These are phyloP conservation scores for Nymphalis urticae DNA, from an alignment of 2,888 invertebrate genomes.

Conservation along the genomic window DNA sequence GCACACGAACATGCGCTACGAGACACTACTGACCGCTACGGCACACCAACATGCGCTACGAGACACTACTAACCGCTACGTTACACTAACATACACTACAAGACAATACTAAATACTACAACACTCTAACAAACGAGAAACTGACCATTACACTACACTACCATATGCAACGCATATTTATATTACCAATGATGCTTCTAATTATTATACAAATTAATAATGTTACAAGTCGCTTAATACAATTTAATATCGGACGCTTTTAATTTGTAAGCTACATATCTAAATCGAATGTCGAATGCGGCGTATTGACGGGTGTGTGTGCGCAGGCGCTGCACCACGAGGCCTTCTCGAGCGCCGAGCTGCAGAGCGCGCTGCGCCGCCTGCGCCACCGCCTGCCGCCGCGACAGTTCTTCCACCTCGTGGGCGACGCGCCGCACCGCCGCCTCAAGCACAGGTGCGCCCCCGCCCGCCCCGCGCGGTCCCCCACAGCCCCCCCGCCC, in stretches of 20 bases:
- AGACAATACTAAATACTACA: constrained; percentile 33
- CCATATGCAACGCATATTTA: too few relatives aligned
- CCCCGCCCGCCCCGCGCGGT: constrained; percentile 40
- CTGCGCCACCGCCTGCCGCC: constrained; percentile 77
- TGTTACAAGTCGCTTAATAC: too few relatives aligned
- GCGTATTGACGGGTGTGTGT: neutral
- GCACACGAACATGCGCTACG: too few relatives aligned
- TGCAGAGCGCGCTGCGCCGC: constrained; percentile 61
- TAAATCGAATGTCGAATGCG: too few relatives aligned
- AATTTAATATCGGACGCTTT: too few relatives aligned
- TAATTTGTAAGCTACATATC: too few relatives aligned
- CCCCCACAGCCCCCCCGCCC: constrained; percentile 57
- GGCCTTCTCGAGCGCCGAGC: constrained; percentile 70
- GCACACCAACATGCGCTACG: neutral
- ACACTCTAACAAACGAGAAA: neutral
- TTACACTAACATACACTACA: too few relatives aligned
- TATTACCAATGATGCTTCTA: too few relatives aligned
- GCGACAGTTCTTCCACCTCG: constrained; percentile 73
- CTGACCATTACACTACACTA: too few relatives aligned
- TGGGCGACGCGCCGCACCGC: constrained; percentile 65
- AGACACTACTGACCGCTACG: neutral
- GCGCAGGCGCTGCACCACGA: constrained; percentile 84
- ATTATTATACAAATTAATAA: neutral
- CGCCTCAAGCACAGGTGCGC: constrained; percentile 63
- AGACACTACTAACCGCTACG: neutral